These are phyloP conservation scores for Lophochroa leadbeateri DNA, from an alignment of 2,113 vertebrate species.

Conservation along the genomic window DNA sequence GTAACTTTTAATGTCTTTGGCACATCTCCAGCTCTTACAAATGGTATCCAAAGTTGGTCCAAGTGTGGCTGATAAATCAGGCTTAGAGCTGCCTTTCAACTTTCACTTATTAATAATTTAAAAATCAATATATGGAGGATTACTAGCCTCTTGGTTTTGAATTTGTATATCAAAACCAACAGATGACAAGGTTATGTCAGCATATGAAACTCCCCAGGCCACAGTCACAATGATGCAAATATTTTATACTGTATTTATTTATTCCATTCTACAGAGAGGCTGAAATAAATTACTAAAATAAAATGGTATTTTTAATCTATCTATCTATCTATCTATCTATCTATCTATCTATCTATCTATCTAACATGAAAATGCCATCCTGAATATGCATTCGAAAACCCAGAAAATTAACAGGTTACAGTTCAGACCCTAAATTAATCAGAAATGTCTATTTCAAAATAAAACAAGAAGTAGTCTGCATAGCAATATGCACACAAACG, in stretches of 20 bases:
- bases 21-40: slow-evolving; percentile 25
- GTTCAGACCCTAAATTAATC: background rate
- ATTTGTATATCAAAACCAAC: slow-evolving; percentile 44
- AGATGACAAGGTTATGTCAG: slow-evolving; percentile 24
- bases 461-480: background rate
- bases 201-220: slow-evolving; percentile 24
- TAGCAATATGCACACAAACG: background rate
- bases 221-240: background rate
- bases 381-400: background rate
- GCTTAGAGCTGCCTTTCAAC: slow-evolving; percentile 51
- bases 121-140: slow-evolving; percentile 57
- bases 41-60: background rate
- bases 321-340: background rate
- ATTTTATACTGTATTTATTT: slow-evolving; percentile 28
- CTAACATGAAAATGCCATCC: background rate
- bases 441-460: background rate
- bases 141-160: slow-evolving; percentile 58
- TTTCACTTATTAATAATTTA: slow-evolving; percentile 62
- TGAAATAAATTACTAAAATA: slow-evolving; percentile 16
- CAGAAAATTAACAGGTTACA: background rate
- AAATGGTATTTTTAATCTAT: background rate
- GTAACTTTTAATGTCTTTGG: slow-evolving; percentile 13
- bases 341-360: too few species aligned
- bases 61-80: slow-evolving; percentile 50
- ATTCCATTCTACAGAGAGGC: background rate